These are phyloP conservation scores for Tetraneura akinire DNA, from an alignment of 1,140 invertebrate genomes.

Conservation along the genomic window DNA sequence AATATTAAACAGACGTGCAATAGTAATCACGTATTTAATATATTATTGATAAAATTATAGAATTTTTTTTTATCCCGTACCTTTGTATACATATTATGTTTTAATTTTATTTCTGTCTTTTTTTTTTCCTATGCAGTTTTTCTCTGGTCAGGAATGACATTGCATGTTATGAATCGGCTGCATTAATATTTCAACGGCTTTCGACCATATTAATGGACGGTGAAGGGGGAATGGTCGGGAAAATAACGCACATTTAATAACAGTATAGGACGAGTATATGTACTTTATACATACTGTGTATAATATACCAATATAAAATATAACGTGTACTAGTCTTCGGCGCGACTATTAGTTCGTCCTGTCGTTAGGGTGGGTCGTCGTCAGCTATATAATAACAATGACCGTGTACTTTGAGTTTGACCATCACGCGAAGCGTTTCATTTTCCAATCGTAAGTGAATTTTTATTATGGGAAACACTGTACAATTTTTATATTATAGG, in stretches of 20 bases:
- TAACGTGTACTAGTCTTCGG: conserved; percentile 30
- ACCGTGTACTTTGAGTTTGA: conserved; percentile 31
- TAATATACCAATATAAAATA: too few relatives aligned
- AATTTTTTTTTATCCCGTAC: too few relatives aligned
- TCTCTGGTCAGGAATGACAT: conserved; percentile 34
- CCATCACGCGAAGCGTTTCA: conserved; percentile 37
- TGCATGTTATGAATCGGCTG: conserved; percentile 37
- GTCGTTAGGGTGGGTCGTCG: neutral
- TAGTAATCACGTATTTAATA: too few relatives aligned
- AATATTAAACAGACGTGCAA: too few relatives aligned
- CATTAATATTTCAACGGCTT: conserved; percentile 48
- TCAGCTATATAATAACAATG: conserved; percentile 34
- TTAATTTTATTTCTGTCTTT: too few relatives aligned
- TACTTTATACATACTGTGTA: neutral
- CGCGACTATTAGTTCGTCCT: conserved; percentile 29
- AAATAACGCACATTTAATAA: conserved; percentile 30
- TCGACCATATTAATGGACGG: conserved; percentile 32
- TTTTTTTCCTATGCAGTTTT: conserved; percentile 20
- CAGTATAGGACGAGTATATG: neutral
- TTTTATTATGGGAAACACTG: neutral
- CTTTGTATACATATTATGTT: too few relatives aligned
- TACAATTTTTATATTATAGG: neutral
- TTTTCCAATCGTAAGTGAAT: conserved; percentile 17
- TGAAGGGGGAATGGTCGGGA: neutral
- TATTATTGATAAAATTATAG: too few relatives aligned